Percentiles rank a stretch among this genome's conserved stretches.
phyloP scores from a whole-genome alignment of 2,113 vertebrate genomes.

The Herpailurus yagouaroundi region DNA sequence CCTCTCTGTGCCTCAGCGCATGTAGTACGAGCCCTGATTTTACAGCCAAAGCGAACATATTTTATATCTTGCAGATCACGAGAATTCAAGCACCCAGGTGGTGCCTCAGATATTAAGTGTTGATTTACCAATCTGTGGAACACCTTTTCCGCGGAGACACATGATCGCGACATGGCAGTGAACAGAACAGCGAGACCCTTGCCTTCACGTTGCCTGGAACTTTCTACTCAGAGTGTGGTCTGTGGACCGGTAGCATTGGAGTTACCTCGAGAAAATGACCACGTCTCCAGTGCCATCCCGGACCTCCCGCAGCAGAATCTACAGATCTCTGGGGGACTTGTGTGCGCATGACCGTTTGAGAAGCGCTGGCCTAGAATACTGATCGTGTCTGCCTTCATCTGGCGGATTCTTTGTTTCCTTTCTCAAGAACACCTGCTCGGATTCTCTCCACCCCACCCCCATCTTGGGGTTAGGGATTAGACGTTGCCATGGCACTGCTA shows the following conservation, averaged over 20 bases:
- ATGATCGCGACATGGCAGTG: background rate
- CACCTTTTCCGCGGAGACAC: background rate
- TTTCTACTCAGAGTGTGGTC: no score
- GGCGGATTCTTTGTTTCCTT: background rate
- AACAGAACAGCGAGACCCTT: background rate
- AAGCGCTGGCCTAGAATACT: background rate
- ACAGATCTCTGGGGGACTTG: background rate
- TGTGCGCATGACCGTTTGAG: background rate
- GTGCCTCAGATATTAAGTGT: background rate
- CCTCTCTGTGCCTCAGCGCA: background rate
- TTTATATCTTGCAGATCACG: background rate
- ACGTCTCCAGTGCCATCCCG: background rate
- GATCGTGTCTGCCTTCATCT: background rate
- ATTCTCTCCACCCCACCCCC: background rate
- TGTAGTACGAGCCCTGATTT: background rate
- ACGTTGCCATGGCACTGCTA: background rate
- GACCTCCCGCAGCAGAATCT: background rate
- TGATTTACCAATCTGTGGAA: background rate
- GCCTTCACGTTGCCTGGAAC: background rate
- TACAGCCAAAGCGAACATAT: background rate
- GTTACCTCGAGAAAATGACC: background rate
- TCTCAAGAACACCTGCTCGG: slow-evolving; percentile 23
- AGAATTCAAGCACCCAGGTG: background rate
- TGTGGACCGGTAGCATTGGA: background rate
- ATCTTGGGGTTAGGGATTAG: background rate